phyloP scores from a whole-genome alignment of 2,888 invertebrate genomes.

The Tachina lurida region DNA sequence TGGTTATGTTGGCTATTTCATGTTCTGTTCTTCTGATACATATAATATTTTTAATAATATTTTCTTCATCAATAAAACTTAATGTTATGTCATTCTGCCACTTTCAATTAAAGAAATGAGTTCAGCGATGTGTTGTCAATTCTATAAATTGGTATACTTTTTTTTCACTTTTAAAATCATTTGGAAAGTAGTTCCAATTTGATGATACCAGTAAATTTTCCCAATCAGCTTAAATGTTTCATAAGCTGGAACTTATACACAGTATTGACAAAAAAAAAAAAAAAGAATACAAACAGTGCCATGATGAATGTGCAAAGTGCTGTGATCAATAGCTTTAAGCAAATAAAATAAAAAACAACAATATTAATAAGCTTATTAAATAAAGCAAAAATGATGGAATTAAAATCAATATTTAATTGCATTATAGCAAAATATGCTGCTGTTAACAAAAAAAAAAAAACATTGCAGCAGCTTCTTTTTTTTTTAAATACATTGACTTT shows the following conservation, averaged over 20 bases:
- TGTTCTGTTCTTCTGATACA: too few species aligned
- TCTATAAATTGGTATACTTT: too few species aligned
- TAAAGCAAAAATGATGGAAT: slow-evolving; percentile 30
- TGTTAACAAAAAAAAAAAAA: neutral
- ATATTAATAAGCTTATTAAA: slow-evolving; percentile 34
- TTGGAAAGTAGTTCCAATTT: too few species aligned
- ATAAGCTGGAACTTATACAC: neutral
- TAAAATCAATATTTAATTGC: slow-evolving; percentile 41
- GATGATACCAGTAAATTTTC: neutral
- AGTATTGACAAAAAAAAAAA: neutral
- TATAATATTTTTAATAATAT: too few species aligned
- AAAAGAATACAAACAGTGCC: neutral
- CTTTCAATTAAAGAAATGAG: too few species aligned
- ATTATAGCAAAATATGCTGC: slow-evolving; percentile 13
- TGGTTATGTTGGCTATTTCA: too few species aligned
- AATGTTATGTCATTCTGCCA: too few species aligned
- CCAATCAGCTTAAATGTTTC: neutral
- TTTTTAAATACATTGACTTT: slow-evolving; percentile 14
- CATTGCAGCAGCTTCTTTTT: neutral
- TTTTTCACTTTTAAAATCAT: too few species aligned
- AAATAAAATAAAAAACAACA: slow-evolving; percentile 16
- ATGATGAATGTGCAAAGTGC: slow-evolving; percentile 29
- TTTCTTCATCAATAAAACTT: too few species aligned
- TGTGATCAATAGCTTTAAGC: slow-evolving; percentile 21
- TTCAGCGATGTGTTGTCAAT: too few species aligned